Evolutionary conservation across 2,797 vertebrate genomes (phyloP).

Genomic region (Fringilla coelebs): DNA sequence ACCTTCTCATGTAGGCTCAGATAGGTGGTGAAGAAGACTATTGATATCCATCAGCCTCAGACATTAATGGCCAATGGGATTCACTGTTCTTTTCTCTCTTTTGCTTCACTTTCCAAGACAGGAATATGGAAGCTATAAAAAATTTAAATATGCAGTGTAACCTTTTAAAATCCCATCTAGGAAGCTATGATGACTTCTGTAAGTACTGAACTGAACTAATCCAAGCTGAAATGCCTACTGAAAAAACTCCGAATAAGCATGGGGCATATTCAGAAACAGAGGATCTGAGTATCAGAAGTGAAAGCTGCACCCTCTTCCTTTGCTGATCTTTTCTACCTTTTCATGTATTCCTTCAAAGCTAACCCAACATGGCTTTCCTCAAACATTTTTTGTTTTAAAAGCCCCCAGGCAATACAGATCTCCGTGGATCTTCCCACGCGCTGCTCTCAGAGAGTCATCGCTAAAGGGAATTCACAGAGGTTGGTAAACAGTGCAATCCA

Average conservation of each 20-base stretch:
- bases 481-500: not conserved
- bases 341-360: not conserved
- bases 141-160: not conserved
- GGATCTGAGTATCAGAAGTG: not conserved
- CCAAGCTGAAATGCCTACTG: not conserved
- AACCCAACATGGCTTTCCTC: not conserved
- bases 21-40: not conserved
- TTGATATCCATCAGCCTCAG: not conserved
- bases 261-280: not conserved
- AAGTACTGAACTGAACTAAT: not conserved
- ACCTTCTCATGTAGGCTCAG: not conserved
- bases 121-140: not conserved
- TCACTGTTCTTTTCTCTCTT: not conserved
- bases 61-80: not conserved
- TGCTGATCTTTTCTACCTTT: not conserved
- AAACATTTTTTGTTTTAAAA: not conserved
- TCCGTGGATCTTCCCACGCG: not conserved
- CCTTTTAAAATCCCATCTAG: not conserved
- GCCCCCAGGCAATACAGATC: accelerated
- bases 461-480: not conserved
- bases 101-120: not conserved
- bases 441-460: not conserved
- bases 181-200: not conserved
- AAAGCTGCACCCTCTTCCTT: not conserved
- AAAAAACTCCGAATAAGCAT: not conserved